Conservation (phyloP, 30 jellyfish, hydroid and myxozoan species). For the Hydractinia symbiolongicarpus region DNA sequence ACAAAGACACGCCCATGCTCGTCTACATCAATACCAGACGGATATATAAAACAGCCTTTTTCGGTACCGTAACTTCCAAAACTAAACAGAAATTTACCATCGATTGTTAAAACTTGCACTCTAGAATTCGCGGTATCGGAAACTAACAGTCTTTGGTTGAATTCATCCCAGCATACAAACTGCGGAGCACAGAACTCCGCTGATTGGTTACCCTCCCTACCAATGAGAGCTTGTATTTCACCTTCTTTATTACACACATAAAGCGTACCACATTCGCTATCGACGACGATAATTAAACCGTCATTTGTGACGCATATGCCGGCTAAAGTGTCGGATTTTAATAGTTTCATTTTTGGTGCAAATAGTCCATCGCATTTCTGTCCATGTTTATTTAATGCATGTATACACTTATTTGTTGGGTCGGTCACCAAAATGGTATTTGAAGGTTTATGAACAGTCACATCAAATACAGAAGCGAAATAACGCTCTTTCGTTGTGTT, state of each 20-base stretch:
- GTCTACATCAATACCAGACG: conserved; percentile 44
- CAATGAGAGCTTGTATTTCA: conserved; percentile 4
- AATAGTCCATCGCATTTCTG: background rate
- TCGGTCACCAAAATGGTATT: conserved; percentile 13
- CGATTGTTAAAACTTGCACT: conserved; percentile 26
- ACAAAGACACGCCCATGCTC: conserved; percentile 43
- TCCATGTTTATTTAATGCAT: background rate
- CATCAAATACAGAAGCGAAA: conserved; percentile 14
- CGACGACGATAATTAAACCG: conserved; percentile 20
- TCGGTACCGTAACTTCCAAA: conserved; percentile 26
- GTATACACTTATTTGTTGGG: conserved; percentile 13
- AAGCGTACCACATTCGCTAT: conserved; percentile 16
- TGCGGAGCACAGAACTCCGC: conserved; percentile 43
- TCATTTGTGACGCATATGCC: conserved; percentile 34
- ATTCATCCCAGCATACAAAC: conserved; percentile 23
- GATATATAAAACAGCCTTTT: conserved; percentile 26
- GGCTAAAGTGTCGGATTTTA: conserved; percentile 14
- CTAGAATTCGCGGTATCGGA: conserved; percentile 43
- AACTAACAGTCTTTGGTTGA: conserved; percentile 14
- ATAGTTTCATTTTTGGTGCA: background rate
- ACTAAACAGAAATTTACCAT: conserved; percentile 28
- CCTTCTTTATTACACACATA: conserved; percentile 28
- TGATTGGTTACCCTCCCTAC: conserved; percentile 19
- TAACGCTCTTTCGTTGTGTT: background rate
- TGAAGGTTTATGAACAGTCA: conserved; percentile 8